Evolutionary conservation across 37 sponge, comb jelly and placozoan species (phyloP).

Genomic region (Hexactinellida sp.): DNA sequence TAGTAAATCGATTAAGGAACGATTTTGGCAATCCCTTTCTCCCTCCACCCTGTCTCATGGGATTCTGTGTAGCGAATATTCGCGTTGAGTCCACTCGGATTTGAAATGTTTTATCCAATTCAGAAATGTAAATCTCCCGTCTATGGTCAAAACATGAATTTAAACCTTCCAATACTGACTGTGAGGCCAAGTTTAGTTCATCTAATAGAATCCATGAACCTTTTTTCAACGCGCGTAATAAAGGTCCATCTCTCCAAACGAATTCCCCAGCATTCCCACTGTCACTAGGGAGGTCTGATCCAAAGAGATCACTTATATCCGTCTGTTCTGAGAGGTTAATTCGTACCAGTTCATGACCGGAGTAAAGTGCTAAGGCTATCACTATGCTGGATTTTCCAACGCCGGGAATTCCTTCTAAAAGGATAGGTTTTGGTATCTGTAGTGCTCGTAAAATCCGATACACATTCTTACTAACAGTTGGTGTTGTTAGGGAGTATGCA

Average conservation of each 20-base stretch:
- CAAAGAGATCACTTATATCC: conserved; percentile 92
- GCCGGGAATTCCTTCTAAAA: conserved; percentile 89
- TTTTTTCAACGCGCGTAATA: conserved; percentile 69
- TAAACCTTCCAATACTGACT: conserved; percentile 91
- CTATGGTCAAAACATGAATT: conserved; percentile 96
- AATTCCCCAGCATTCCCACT: conserved; percentile 46
- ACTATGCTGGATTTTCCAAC: conserved; percentile 95
- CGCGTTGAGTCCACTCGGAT: conserved; percentile 40
- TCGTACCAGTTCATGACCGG: conserved; percentile 54
- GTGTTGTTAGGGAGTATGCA: neutral
- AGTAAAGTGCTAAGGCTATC: conserved; percentile 56
- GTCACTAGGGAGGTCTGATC: conserved; percentile 86
- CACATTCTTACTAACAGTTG: conserved; percentile 33
- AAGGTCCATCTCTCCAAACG: conserved; percentile 93
- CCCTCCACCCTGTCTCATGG: conserved; percentile 81
- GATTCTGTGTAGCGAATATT: conserved; percentile 97
- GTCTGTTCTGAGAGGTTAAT: conserved; percentile 98
- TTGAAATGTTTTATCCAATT: conserved; percentile 55
- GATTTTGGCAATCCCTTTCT: conserved; percentile 92
- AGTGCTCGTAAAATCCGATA: conserved; percentile 60
- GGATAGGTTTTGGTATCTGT: conserved; percentile 75
- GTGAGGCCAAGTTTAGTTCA: conserved; percentile 96
- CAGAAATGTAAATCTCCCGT: conserved; percentile 83
- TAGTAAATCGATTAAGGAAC: conserved; percentile 83
- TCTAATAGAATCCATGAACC: conserved; percentile 90